These are phyloP conservation scores for Amphimallon solstitiale DNA, from an alignment of 2,888 invertebrate species.

Conservation along the genomic window DNA sequence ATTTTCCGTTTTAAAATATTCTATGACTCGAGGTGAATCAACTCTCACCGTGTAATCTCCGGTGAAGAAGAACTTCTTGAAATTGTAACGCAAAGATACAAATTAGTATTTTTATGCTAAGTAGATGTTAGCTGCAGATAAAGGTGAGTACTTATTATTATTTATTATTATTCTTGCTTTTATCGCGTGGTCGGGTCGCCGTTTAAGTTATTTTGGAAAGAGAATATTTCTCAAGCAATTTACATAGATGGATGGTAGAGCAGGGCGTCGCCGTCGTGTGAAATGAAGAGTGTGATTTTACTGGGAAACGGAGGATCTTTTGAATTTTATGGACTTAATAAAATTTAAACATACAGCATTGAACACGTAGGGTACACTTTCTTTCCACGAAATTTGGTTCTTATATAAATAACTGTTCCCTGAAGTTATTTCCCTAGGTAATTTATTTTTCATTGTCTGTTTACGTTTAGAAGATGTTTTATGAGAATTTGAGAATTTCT, in stretches of 20 bases:
- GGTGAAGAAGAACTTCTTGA: slow-evolving; percentile 8
- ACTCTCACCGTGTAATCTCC: slow-evolving; percentile 21
- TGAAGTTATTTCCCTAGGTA: too few relatives aligned
- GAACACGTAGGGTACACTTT: too few relatives aligned
- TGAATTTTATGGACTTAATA: too few relatives aligned
- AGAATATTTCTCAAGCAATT: slow-evolving; percentile 17
- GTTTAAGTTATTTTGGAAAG: neutral
- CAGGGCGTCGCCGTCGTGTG: too few relatives aligned
- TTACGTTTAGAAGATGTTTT: too few relatives aligned
- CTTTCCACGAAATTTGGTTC: too few relatives aligned
- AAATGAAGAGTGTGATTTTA: too few relatives aligned
- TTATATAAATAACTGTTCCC: too few relatives aligned
- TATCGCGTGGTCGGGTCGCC: neutral
- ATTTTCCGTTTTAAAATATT: slow-evolving; percentile 19
- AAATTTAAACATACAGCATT: too few relatives aligned
- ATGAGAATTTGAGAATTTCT: too few relatives aligned
- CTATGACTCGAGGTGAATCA: slow-evolving; percentile 18
- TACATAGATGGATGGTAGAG: neutral
- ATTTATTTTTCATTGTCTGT: too few relatives aligned
- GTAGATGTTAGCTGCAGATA: slow-evolving; percentile 1
- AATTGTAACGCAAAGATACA: slow-evolving; percentile 10
- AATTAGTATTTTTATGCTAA: slow-evolving; percentile 23
- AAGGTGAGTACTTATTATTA: slow-evolving; percentile 14
- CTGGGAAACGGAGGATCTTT: too few relatives aligned
- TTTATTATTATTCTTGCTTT: slow-evolving; percentile 5